A percentile compares a stretch with the other conserved stretches of the same genome.
Evolutionary conservation across 2,113 vertebrate species (phyloP).

Genomic region (Chaetorhynchus papuensis): DNA sequence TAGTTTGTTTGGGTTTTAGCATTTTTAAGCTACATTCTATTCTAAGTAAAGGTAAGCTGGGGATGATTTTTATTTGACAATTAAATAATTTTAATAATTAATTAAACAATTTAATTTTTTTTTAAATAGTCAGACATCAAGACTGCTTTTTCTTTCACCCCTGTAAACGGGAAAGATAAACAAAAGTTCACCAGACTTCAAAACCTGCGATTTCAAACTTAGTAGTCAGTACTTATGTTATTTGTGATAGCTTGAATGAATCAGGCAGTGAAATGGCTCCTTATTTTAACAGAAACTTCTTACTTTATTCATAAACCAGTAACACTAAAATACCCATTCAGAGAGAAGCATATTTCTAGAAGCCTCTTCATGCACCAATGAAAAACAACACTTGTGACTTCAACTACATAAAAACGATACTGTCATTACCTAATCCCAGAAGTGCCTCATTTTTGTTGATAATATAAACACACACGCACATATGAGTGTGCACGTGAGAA

Average conservation of each 20-base stretch:
- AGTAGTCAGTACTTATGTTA: neutral
- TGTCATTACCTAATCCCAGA: neutral
- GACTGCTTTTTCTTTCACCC: neutral
- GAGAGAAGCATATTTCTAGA: neutral
- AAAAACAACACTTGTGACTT: neutral
- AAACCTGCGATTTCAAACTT: neutral
- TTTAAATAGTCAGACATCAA: neutral
- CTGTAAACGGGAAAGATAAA: neutral
- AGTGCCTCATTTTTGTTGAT: neutral
- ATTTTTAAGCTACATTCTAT: neutral
- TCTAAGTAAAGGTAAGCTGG: neutral
- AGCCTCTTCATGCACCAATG: neutral
- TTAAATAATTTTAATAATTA: neutral
- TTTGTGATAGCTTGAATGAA: neutral
- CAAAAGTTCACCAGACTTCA: neutral
- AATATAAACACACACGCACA: neutral
- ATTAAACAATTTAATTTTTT: neutral
- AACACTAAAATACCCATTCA: neutral
- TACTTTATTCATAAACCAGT: neutral
- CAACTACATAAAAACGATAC: fast-evolving
- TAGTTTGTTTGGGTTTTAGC: neutral
- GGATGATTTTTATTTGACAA: neutral
- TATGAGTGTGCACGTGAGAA: neutral
- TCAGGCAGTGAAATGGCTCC: neutral
- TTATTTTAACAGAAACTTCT: neutral